These are phyloP conservation scores for Bergia puertoricense DNA, from an alignment of 92 coral and sea anemone genomes.

Conservation along the genomic window DNA sequence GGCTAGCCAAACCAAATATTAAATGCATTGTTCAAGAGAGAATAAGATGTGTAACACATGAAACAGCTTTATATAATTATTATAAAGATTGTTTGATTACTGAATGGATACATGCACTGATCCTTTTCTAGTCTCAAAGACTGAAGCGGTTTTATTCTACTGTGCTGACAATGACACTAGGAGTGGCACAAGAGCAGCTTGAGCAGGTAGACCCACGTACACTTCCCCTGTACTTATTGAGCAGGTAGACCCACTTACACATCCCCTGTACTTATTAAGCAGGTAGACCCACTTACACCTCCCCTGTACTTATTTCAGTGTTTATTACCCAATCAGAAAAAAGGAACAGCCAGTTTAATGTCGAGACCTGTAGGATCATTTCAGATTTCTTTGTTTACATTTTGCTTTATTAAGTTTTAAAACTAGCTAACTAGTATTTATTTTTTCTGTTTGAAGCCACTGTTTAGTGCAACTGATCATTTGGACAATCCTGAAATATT, in stretches of 20 bases:
- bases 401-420: background rate
- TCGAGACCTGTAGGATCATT: too few relatives aligned
- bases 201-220: constrained; percentile 62
- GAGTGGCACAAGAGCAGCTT: constrained; percentile 74
- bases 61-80: too few relatives aligned
- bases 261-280: constrained; percentile 25
- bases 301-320: too few relatives aligned
- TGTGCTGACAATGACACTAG: constrained; percentile 52
- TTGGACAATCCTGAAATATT: constrained; percentile 80
- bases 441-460: constrained; percentile 62
- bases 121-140: constrained; percentile 50
- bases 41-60: too few relatives aligned
- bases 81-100: background rate
- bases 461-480: constrained; percentile 69
- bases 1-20: too few relatives aligned
- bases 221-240: too few relatives aligned
- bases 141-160: constrained; percentile 60
- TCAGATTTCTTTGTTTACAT: background rate
- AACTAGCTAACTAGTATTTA: background rate
- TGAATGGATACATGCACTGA: background rate
- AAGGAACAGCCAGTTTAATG: background rate
- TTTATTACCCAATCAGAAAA: background rate
- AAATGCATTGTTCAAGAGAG: too few relatives aligned
- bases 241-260: too few relatives aligned
- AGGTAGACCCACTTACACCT: constrained; percentile 51